Percentiles rank a stretch among this genome's conserved stretches.
phyloP scores from a whole-genome alignment of 2,113 vertebrate species.

The Nicator chloris region DNA sequence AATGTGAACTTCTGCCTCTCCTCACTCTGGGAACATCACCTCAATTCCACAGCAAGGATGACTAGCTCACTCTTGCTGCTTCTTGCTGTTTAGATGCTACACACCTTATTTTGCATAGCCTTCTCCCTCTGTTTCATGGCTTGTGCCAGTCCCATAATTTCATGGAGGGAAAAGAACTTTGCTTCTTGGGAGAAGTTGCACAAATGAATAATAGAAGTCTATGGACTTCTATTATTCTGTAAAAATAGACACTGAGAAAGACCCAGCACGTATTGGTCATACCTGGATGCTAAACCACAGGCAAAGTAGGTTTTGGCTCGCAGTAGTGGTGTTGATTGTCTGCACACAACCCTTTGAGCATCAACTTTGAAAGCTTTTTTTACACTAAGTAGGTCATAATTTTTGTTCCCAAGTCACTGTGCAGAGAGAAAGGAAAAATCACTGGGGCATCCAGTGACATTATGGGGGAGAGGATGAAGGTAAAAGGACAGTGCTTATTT shows the following conservation, averaged over 20 bases:
- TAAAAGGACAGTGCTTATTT: not conserved
- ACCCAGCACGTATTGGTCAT: not conserved
- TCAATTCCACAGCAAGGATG: not conserved
- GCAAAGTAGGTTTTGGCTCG: not conserved
- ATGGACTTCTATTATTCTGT: no score
- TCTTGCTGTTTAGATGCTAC: not conserved
- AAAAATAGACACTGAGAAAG: not conserved
- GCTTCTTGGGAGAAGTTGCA: not conserved
- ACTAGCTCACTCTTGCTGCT: not conserved
- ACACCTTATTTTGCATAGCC: not conserved
- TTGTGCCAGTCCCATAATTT: not conserved
- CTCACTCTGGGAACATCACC: not conserved
- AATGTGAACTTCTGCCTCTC: not conserved
- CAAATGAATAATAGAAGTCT: not conserved
- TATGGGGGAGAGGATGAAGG: not conserved
- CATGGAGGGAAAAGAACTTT: not conserved
- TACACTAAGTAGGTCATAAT: not conserved
- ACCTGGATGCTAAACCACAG: not conserved
- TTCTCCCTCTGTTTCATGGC: not conserved
- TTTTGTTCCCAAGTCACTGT: not conserved
- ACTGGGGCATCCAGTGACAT: not conserved
- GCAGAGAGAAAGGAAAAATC: not conserved
- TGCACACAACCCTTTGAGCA: not conserved
- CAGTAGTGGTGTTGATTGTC: not conserved
- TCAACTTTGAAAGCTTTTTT: not conserved